These are phyloP conservation scores for Limnephilus rhombicus DNA, from an alignment of 2,888 invertebrate species.

Conservation along the genomic window DNA sequence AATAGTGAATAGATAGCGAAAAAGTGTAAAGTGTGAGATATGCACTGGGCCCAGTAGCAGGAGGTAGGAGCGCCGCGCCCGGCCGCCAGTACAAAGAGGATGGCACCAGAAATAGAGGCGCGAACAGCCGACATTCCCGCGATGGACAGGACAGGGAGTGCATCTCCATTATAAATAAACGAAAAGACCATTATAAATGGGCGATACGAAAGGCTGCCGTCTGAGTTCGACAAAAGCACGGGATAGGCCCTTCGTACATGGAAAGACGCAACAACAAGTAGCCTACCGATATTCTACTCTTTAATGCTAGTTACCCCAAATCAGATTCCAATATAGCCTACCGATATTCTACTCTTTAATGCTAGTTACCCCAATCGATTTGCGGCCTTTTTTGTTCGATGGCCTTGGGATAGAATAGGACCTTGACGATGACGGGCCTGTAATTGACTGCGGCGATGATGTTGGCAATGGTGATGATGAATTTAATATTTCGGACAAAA, in stretches of 20 bases:
- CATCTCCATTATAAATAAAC: constrained; percentile 27
- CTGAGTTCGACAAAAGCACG: neutral
- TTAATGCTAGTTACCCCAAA: no score
- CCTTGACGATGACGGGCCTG: no score
- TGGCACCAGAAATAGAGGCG: constrained; percentile 37
- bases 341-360: no score
- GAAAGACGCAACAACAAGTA: no score
- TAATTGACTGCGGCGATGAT: no score
- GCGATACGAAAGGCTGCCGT: neutral
- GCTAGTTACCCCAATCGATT: no score
- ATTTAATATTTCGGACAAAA: no score
- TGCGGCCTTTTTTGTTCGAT: no score
- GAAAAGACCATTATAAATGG: constrained; percentile 21
- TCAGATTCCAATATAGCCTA: no score
- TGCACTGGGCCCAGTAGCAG: neutral
- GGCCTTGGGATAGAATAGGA: no score
- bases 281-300: no score
- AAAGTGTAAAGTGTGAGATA: neutral
- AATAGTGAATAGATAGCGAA: neutral
- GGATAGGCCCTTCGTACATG: neutral
- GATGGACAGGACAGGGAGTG: constrained; percentile 23
- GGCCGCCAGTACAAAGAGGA: constrained; percentile 15
- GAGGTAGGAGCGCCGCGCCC: neutral
- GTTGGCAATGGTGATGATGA: no score
- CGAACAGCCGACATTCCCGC: constrained; percentile 34